Evolutionary conservation across 2,888 invertebrate genomes (phyloP), one percentile per base, ranked within the genome.

Genomic region (Machimus rusticus): DNA sequence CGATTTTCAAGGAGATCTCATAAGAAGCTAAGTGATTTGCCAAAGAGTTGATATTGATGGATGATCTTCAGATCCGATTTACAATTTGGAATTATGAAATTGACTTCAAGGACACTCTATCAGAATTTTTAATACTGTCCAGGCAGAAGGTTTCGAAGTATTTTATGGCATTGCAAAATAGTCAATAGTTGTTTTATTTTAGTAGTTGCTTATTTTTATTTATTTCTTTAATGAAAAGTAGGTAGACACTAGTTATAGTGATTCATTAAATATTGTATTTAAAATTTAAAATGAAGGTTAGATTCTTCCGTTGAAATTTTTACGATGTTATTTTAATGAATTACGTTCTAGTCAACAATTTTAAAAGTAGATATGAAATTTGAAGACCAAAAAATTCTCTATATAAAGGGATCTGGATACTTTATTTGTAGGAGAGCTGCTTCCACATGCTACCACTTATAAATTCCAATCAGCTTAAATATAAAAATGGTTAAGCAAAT

Each of bases 1-100:
- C 51, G 51, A 51, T 79, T 79, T 51, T 79, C 79, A 79, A 79
- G 46, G 79, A 14, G 51, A 79, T 79, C 23, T 79, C 51, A 79
- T 79, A 39, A 79, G 79, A 79, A 79, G 79, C 23, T 79, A 34
- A 39, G 51, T 51, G 46, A 79, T 46, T 28, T 79, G 51, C 51
- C 39, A 46, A 79, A 51, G 55, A n/a, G 16, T 28, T 46, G 14
- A 51, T 79, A 55, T 79, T 79, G 79, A 79, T 79, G 51, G 79
- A 79, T 79, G 28, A 79, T 34, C 43, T 51, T 39, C 28, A 28
- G 79, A 9, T n/a, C 3, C 51, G 51, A 39, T 79, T 46, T 79
- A 51, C 23, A 66, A 66, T 66, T 34, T 1, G 66, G 28, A 66
- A 12, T 51, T 66, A 66, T 66, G 66, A 28, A 28, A 66, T 23